Conservation (phyloP, 2,888 invertebrate species). For the Serrognathus titanus region DNA sequence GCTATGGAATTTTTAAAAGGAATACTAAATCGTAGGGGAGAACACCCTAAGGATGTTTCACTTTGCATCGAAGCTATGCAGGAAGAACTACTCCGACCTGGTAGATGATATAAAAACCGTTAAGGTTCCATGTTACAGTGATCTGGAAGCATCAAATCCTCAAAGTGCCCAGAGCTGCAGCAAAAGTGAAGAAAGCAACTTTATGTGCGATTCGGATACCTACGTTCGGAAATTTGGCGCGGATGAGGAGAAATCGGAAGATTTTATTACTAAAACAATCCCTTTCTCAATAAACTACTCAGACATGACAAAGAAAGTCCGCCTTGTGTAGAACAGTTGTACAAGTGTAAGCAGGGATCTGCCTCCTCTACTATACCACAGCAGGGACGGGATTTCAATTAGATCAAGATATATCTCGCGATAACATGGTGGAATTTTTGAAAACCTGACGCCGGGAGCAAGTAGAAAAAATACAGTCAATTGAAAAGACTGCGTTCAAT, state of each 20-base stretch:
- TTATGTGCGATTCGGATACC: slow-evolving; percentile 3
- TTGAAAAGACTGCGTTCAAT: slow-evolving; percentile 39
- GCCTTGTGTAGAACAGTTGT: slow-evolving; percentile 8
- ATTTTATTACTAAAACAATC: slow-evolving; percentile 26
- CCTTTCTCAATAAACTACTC: slow-evolving; percentile 43
- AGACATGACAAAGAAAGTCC: slow-evolving; percentile 30
- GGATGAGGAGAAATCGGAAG: slow-evolving; percentile 14
- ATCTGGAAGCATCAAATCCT: neutral
- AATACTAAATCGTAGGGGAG: slow-evolving; percentile 39
- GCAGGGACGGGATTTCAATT: neutral
- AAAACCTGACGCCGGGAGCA: slow-evolving; percentile 40
- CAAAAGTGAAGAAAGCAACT: neutral
- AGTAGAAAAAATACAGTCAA: slow-evolving; percentile 40
- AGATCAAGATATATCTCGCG: slow-evolving; percentile 31
- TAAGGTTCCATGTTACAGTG: neutral
- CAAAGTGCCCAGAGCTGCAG: neutral
- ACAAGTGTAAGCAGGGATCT: slow-evolving; percentile 5
- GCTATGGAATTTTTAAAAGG: slow-evolving; percentile 45
- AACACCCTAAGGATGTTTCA: slow-evolving; percentile 43
- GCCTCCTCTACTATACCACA: neutral
- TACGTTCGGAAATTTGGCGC: neutral
- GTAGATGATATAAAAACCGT: slow-evolving; percentile 20
- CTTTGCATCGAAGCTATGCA: slow-evolving; percentile 44
- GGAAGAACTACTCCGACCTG: slow-evolving; percentile 42
- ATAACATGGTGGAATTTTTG: slow-evolving; percentile 36